Base-by-base conservation (phyloP, 1,140 invertebrate species). In the Centruroides vittatus region DNA sequence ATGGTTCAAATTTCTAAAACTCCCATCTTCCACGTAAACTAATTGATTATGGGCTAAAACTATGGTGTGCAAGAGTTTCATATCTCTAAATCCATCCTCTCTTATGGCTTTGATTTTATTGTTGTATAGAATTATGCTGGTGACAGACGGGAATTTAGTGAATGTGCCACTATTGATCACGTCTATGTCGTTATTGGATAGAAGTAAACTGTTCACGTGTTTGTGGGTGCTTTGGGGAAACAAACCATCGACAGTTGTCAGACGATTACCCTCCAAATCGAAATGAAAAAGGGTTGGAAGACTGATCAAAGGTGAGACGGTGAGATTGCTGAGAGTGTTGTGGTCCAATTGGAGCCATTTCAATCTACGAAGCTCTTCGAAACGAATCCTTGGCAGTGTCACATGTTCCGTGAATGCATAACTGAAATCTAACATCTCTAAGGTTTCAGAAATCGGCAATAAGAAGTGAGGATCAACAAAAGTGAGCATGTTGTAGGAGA, bases 261-360 rank as follows among this genome's bases (percentile, higher is more conserved):
- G 35, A 34, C 57, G 47, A 73, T 93, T 93, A 47, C 86, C 89
- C 68, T 90, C 88, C 65, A 94, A 72, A 75, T 92, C 92, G 34
- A 92, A 76, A 71, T 92, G 92, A 65, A 84, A 83, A 11, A 93
- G 70, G 55, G 79, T 80, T 65, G 92, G 85, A 75, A 86, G 82
- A 56, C 73, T 70, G 36, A 83, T 82, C 10, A 83, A 76, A 3
- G 78, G 73, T 0, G 74, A 73, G 36, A 82, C 74, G 12, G 83
- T 80, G 1, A 91, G 76, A 0, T 78, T 79, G 66, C 84, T 81
- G 62, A 92, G 81, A 69, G 89, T 86, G 67, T 93, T 94, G 72
- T 91, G 89, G 72, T 94, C 89, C 62, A 93, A 74, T 10, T 89
- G 86, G 46, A 94, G 75, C 87, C 88, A 92, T 67, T 84, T 80